Evolutionary conservation across 2,888 invertebrate species (phyloP), one percentile per base, ranked within the genome.

Genomic region (Drosophila lutescens): DNA sequence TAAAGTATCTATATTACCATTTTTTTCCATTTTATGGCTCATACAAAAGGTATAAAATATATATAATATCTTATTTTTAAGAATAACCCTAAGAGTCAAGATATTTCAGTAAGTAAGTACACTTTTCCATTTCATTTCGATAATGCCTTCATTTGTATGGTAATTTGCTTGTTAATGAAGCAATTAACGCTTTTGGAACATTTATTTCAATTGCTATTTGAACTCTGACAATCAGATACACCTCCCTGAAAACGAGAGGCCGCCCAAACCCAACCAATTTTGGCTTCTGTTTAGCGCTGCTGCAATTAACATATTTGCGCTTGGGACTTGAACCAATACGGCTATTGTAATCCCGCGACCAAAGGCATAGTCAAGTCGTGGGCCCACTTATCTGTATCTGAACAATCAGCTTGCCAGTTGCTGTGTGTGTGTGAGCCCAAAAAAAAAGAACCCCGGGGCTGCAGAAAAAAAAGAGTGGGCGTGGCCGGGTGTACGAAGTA

Each of bases 261-360:
- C n/a, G 4, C 20, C 55, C 41, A 49, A 34, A 9, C 30, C 30
- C 26, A 26, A 4, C 26, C 12, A 26, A 38, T 49, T 41, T 38
- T 34, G 32, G 62, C 62, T 63, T 63, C 62, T 43, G 62, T 63
- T 49, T 73, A 10, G 41, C 51, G 40, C 53, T 57, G 50, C 30
- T 41, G 73, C 73, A 73, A 73, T 73, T 73, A 73, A 73, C 73
- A 73, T 73, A 73, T 73, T 73, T 73, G 53, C 73, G 59, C 73
- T 60, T 17, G 49, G 23, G 49, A 23, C 65, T 55, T 59, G 30
- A 55, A 47, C 59, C 66, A 67, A 73, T 66, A 59, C 55, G 12
- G 15, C 20, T 34, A 47, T 63, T 63, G 49, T 68, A 30, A 34
- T 44, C 38, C 62, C 40, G 4, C 40, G 4, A 56, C 50, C 50